phyloP scores from a whole-genome alignment of 2,888 invertebrate genomes.

The Nomada ruficornis region DNA sequence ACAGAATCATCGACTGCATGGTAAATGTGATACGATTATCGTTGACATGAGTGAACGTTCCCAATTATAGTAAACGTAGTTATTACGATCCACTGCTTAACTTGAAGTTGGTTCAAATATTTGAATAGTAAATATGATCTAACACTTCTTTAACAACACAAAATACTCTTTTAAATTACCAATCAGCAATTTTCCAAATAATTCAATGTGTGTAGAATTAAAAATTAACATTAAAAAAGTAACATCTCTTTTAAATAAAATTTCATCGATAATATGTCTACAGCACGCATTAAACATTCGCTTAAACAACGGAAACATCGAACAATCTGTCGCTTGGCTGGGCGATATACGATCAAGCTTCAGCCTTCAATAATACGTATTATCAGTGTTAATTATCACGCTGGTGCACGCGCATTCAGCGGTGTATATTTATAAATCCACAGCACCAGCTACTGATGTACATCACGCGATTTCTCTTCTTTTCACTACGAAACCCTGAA shows the following conservation, averaged over 20 bases:
- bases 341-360: conserved; percentile 14
- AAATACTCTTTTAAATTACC: no score
- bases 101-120: no score
- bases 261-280: neutral
- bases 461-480: neutral
- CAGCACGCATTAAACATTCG: conserved; percentile 12
- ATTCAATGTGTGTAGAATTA: no score
- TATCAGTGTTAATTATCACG: conserved; percentile 46
- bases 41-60: neutral
- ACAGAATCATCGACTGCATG: no score
- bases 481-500: neutral
- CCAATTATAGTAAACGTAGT: no score
- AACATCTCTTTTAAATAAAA: no score
- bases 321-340: conserved; percentile 8
- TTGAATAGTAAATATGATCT: no score
- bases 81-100: no score
- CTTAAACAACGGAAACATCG: conserved; percentile 20
- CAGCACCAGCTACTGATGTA: neutral
- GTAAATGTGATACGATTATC: neutral
- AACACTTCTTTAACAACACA: no score
- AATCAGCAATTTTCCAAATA: no score
- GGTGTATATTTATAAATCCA: conserved; percentile 28
- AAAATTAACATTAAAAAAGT: no score
- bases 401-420: neutral
- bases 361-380: conserved; percentile 36